phyloP scores from a whole-genome alignment of 2,888 invertebrate genomes.

The Anaspis maculata region DNA sequence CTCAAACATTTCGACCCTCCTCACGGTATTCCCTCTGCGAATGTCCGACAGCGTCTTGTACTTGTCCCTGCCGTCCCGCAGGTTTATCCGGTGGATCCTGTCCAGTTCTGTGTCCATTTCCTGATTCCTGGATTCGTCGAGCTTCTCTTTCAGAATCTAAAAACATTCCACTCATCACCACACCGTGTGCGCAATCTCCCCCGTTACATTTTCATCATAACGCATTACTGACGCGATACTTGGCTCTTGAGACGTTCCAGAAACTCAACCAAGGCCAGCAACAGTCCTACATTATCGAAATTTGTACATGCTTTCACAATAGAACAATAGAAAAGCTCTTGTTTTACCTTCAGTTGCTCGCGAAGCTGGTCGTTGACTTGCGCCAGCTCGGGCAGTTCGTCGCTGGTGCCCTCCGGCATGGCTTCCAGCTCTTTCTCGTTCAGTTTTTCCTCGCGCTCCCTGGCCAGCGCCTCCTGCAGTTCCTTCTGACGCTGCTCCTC shows the following conservation, averaged over 20 bases:
- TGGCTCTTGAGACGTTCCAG: slow-evolving; percentile 1
- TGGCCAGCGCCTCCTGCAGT: slow-evolving; percentile 16
- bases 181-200: too few relatives aligned
- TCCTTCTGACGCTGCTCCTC: slow-evolving; percentile 18
- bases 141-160: slow-evolving; percentile 32
- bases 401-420: slow-evolving; percentile 29
- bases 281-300: too few relatives aligned
- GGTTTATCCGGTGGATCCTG: slow-evolving; percentile 35
- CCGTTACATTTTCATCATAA: too few relatives aligned
- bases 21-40: slow-evolving; percentile 37
- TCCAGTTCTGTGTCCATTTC: slow-evolving; percentile 34
- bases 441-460: slow-evolving; percentile 7
- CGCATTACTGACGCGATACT: too few relatives aligned
- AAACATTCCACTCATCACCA: too few relatives aligned
- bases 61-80: slow-evolving; percentile 34
- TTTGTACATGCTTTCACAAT: slow-evolving; percentile 1
- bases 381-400: slow-evolving; percentile 31
- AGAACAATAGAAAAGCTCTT: not conserved
- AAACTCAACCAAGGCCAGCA: slow-evolving; percentile 1
- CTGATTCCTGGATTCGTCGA: slow-evolving; percentile 29
- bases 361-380: slow-evolving; percentile 33
- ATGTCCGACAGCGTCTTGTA: slow-evolving; percentile 38
- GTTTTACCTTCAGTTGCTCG: slow-evolving; percentile 32
- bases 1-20: slow-evolving; percentile 39
- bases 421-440: slow-evolving; percentile 23